phyloP scores from a whole-genome alignment of 2,797 vertebrate genomes.

The Enteromius argenteus region DNA sequence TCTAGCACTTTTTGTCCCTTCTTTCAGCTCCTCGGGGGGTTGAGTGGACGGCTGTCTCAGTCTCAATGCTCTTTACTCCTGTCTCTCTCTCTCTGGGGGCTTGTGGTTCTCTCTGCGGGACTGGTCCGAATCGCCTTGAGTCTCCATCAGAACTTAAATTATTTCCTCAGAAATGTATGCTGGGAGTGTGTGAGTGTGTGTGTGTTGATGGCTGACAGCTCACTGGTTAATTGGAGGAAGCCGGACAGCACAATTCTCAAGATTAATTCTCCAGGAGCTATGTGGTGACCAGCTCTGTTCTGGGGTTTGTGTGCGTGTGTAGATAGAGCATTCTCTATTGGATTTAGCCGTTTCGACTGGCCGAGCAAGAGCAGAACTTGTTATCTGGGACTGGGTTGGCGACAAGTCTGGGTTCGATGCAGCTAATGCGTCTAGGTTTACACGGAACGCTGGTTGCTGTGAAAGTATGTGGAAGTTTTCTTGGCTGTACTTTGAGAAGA shows the following conservation, averaged over 20 bases:
- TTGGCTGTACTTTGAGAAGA: neutral
- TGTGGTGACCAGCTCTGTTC: neutral
- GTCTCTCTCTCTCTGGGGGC: conserved; percentile 40
- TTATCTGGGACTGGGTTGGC: conserved; percentile 27
- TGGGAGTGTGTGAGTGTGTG: conserved; percentile 1
- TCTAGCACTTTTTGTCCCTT: conserved; percentile 13
- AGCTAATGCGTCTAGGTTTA: conserved; percentile 25
- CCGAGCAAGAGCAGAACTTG: conserved; percentile 30
- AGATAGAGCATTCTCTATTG: neutral
- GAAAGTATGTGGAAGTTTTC: neutral
- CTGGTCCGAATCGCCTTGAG: conserved; percentile 35
- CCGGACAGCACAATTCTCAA: conserved; percentile 43
- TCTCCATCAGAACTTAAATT: conserved; percentile 47
- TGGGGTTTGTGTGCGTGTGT: conserved; percentile 14
- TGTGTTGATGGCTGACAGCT: conserved; percentile 38
- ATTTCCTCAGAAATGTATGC: conserved; percentile 41
- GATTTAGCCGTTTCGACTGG: conserved; percentile 32
- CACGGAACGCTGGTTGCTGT: neutral
- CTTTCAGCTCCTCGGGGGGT: conserved; percentile 30
- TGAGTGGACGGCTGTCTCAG: conserved; percentile 50
- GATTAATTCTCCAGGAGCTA: conserved; percentile 45
- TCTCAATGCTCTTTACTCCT: neutral
- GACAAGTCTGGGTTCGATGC: conserved; percentile 12
- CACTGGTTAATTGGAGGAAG: conserved; percentile 48
- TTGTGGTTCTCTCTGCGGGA: conserved; percentile 44